A percentile compares a stretch with the other conserved stretches of the same genome.
Conservation (phyloP, 2,888 invertebrate species). For the Biston stratarius region DNA sequence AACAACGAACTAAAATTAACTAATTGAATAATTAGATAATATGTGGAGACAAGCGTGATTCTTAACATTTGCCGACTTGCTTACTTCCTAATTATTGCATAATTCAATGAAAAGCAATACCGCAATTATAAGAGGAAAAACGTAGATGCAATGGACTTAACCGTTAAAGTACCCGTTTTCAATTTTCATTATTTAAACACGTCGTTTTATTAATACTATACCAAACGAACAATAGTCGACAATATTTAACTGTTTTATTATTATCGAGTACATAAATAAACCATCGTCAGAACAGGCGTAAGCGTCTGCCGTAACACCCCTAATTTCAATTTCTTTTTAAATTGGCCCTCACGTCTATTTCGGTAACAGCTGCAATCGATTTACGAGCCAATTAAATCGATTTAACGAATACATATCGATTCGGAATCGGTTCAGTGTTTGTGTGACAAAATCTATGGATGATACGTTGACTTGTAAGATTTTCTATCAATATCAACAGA, state of each 20-base stretch:
- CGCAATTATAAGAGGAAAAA: too few species aligned
- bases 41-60: too few species aligned
- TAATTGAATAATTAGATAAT: too few species aligned
- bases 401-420: constrained; percentile 43
- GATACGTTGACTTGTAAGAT: not conserved
- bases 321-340: constrained; percentile 73
- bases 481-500: too few species aligned
- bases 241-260: constrained; percentile 37
- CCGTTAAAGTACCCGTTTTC: not conserved
- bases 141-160: too few species aligned
- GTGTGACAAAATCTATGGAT: constrained; percentile 28
- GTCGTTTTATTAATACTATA: constrained; percentile 1
- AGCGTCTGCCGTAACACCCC: constrained; percentile 61
- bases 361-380: constrained; percentile 73
- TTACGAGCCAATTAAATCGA: constrained; percentile 76
- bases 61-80: too few species aligned
- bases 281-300: constrained; percentile 37
- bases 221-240: constrained; percentile 8
- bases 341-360: constrained; percentile 77
- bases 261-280: constrained; percentile 50
- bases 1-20: too few species aligned
- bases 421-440: constrained; percentile 33
- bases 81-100: too few species aligned
- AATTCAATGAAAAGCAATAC: too few species aligned
- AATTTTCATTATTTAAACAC: not conserved